phyloP scores from a whole-genome alignment of 2,113 vertebrate genomes.

The Nibea albiflora region DNA sequence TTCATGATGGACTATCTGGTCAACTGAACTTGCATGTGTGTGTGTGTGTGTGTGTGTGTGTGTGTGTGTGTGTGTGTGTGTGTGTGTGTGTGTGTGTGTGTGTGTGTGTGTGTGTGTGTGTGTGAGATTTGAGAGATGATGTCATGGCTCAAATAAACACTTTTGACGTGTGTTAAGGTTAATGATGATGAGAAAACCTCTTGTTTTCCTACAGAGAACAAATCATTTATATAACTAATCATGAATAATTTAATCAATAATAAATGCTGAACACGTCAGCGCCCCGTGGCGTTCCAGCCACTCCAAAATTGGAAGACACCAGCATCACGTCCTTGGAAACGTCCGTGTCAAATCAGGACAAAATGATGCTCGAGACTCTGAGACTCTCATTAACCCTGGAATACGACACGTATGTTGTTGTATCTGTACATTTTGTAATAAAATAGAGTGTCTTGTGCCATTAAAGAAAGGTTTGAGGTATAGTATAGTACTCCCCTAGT shows the following conservation, averaged over 20 bases:
- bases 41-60: background rate
- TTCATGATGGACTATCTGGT: constrained; percentile 39
- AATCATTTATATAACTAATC: too few species aligned
- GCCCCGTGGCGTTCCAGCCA: constrained; percentile 86
- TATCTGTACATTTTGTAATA: too few species aligned
- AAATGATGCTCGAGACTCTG: constrained; percentile 87
- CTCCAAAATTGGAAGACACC: constrained; percentile 87
- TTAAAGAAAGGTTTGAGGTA: too few species aligned
- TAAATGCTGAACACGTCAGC: constrained; percentile 91
- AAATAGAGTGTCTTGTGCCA: too few species aligned
- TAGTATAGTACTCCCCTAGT: background rate
- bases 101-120: background rate
- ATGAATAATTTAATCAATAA: background rate
- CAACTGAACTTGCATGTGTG: background rate
- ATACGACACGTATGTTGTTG: constrained; percentile 91
- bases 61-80: background rate
- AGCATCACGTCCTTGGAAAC: constrained; percentile 88
- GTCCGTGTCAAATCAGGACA: constrained; percentile 85
- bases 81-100: too few species aligned
- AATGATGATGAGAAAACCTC: background rate
- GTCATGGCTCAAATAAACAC: constrained; percentile 10
- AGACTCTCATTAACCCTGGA: constrained; percentile 91
- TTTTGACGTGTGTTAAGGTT: background rate
- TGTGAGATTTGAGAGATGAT: constrained; percentile 6
- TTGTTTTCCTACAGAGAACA: background rate